Evolutionary conservation across 2,113 vertebrate species (phyloP).

Genomic region (Lamprologus ornatipinnis): DNA sequence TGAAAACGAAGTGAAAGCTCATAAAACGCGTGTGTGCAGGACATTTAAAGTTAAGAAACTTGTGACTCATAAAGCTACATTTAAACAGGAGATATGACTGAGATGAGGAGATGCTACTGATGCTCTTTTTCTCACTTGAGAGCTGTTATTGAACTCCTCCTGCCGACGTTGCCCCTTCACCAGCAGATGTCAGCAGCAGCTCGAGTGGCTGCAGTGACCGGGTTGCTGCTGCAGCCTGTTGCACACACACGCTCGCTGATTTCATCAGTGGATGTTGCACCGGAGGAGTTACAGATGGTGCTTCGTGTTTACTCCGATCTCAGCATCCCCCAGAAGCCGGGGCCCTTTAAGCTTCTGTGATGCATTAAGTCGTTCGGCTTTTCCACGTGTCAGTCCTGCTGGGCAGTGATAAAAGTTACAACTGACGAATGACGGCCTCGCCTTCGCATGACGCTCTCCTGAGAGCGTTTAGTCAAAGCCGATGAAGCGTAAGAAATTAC

Average conservation of each 20-base stretch:
- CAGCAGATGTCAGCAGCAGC: conserved; percentile 56
- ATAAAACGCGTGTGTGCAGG: neutral
- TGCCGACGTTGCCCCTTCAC: neutral
- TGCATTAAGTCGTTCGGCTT: neutral
- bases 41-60: neutral
- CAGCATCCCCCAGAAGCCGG: neutral
- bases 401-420: neutral
- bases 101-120: neutral
- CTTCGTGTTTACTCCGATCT: neutral
- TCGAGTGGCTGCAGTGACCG: neutral
- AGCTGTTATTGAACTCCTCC: neutral
- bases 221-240: neutral
- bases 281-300: neutral
- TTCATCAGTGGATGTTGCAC: neutral
- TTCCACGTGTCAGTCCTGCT: conserved; percentile 3
- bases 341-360: neutral
- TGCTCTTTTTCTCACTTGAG: neutral
- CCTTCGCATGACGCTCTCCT: neutral
- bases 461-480: neutral
- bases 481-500: neutral
- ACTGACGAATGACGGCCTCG: neutral
- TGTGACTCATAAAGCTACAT: neutral
- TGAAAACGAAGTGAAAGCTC: fast-evolving
- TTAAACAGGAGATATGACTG: neutral
- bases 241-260: neutral